Evolutionary conservation across 64 coral and sea anemone genomes (phyloP).

Genomic region (Stylophora pistillata): DNA sequence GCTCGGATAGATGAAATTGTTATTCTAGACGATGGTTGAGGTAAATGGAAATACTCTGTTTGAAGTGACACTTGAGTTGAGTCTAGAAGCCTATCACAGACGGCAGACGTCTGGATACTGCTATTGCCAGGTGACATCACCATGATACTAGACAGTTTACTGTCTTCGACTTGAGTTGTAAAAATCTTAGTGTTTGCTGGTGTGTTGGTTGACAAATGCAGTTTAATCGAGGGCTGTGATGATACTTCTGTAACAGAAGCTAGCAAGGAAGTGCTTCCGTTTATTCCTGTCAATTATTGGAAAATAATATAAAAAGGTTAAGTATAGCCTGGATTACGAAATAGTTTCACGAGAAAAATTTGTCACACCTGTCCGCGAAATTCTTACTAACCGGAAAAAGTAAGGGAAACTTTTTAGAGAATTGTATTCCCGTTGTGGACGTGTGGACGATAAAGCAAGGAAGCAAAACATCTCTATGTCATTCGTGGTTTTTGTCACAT

Average conservation of each 20-base stretch:
- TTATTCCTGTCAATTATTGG: not conserved
- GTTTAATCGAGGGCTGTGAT: not conserved
- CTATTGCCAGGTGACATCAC: not conserved
- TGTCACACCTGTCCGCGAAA: not conserved
- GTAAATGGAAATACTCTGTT: too few species aligned
- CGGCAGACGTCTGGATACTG: not conserved
- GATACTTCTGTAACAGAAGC: not conserved
- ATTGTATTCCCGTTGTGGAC: too few species aligned
- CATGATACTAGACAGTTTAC: not conserved
- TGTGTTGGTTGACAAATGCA: not conserved
- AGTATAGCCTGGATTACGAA: not conserved
- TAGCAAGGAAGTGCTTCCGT: not conserved
- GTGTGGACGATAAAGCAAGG: too few species aligned
- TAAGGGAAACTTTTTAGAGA: too few species aligned
- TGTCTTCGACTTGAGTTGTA: not conserved
- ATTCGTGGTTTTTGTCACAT: too few species aligned
- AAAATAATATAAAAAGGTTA: not conserved
- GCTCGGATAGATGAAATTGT: too few species aligned
- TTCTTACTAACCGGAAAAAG: too few species aligned
- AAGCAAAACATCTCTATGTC: too few species aligned
- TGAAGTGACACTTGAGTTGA: not conserved
- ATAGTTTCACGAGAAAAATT: not conserved
- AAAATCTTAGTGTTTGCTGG: not conserved
- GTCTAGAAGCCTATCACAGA: not conserved
- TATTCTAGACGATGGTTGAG: too few species aligned